Evolutionary conservation across 2,888 invertebrate genomes (phyloP).

Genomic region (Julus scandinavius): DNA sequence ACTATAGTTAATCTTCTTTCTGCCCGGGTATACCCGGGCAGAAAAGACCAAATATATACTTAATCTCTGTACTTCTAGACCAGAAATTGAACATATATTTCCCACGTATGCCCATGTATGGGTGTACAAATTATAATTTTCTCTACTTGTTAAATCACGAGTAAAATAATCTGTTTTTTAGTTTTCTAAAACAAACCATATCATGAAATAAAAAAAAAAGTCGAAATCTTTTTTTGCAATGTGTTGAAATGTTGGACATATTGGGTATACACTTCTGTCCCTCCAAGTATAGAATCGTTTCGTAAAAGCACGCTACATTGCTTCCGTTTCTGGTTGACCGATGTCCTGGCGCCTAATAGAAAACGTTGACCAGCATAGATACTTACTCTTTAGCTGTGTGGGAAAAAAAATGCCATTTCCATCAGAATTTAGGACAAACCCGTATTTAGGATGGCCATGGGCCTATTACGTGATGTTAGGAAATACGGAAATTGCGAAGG

Average conservation of each 20-base stretch:
- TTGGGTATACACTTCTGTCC: background rate
- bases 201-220: background rate
- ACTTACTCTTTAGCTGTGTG: background rate
- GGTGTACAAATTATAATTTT: no score
- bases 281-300: background rate
- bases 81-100: no score
- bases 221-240: background rate
- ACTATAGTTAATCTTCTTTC: no score
- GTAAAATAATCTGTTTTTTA: no score
- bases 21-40: no score
- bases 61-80: no score
- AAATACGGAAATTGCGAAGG: constrained; percentile 14
- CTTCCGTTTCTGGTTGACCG: constrained; percentile 33
- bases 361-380: constrained; percentile 25
- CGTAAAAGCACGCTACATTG: constrained; percentile 2
- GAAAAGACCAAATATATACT: no score
- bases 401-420: background rate
- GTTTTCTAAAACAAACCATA: no score
- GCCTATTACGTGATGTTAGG: constrained; percentile 24
- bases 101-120: no score
- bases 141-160: no score
- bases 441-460: constrained; percentile 22
- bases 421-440: constrained; percentile 33
- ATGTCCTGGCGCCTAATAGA: constrained; percentile 27
- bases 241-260: background rate